These are phyloP conservation scores for Pharmacophagus antenor DNA, from an alignment of 2,888 invertebrate genomes.

Conservation along the genomic window DNA sequence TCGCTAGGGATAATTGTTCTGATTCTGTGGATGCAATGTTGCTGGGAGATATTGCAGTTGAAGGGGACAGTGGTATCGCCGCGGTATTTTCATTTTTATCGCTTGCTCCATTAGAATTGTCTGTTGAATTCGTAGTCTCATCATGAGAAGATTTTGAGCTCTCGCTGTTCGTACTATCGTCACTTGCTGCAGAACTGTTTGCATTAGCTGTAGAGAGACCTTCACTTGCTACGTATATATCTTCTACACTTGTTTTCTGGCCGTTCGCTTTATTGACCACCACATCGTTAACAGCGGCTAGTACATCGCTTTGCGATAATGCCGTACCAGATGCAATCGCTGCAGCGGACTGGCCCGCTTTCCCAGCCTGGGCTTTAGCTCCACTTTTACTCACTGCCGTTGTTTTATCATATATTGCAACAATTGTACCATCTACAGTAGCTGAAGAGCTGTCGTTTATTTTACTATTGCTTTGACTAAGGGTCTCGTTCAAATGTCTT, in stretches of 20 bases:
- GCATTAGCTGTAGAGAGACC: conserved; percentile 34
- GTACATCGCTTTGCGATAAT: conserved; percentile 33
- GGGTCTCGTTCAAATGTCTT: conserved; percentile 26
- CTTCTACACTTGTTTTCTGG: conserved; percentile 31
- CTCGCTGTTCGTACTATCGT: conserved; percentile 12
- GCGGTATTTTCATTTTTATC: neutral
- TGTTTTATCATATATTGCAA: conserved; percentile 34
- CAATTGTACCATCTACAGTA: conserved; percentile 26
- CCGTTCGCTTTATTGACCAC: conserved; percentile 22
- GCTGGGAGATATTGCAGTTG: neutral
- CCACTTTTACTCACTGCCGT: conserved; percentile 35
- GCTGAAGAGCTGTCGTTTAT: conserved; percentile 6
- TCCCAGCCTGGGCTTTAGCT: conserved; percentile 26
- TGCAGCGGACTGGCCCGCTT: conserved; percentile 27
- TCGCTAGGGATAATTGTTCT: neutral
- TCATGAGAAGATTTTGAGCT: neutral
- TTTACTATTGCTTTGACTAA: conserved; percentile 30
- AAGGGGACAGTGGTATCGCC: neutral
- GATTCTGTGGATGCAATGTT: neutral
- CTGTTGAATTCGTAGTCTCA: neutral
- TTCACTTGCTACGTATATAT: conserved; percentile 33
- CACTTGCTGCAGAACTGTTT: conserved; percentile 30
- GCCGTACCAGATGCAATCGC: conserved; percentile 34
- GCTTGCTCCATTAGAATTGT: neutral
- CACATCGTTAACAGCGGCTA: conserved; percentile 35